Percentiles rank a stretch among this genome's conserved stretches.
Evolutionary conservation across 2,888 invertebrate species (phyloP).

Genomic region (Volucella inflata): DNA sequence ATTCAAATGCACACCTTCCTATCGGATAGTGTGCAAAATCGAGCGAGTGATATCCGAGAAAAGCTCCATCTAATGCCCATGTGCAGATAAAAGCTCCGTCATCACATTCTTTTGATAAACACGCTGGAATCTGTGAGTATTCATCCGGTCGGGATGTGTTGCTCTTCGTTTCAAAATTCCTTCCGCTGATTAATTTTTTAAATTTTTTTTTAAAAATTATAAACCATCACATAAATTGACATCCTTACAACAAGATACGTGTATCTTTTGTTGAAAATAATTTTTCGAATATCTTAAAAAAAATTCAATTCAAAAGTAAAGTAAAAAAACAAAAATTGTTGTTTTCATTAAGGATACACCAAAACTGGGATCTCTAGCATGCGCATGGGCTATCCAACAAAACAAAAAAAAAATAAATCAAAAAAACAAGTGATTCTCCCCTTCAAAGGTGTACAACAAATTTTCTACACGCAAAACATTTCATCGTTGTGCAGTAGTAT

Average conservation of each 20-base stretch:
- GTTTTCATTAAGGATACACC: conserved; percentile 57
- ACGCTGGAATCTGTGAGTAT: conserved; percentile 44
- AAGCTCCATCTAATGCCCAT: conserved; percentile 62
- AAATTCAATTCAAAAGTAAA: conserved; percentile 3
- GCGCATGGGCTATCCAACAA: conserved; percentile 57
- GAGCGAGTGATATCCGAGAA: conserved; percentile 31
- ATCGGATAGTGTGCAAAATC: not conserved
- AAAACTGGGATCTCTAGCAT: conserved; percentile 64
- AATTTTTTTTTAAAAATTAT: not conserved
- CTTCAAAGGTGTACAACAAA: conserved; percentile 54
- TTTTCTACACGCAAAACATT: conserved; percentile 20
- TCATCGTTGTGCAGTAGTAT: conserved; percentile 30
- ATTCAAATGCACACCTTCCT: conserved; percentile 60
- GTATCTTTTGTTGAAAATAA: not conserved
- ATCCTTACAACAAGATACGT: no score
- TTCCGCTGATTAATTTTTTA: not conserved
- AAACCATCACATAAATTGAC: conserved; percentile 26
- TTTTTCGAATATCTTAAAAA: not conserved
- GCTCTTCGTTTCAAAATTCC: conserved; percentile 41
- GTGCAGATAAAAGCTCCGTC: conserved; percentile 66
- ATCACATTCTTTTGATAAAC: conserved; percentile 60
- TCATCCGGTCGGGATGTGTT: conserved; percentile 64
- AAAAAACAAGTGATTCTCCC: conserved; percentile 41
- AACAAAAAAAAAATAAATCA: no score
- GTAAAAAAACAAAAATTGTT: conserved; percentile 33